Percentiles rank a stretch among this genome's conserved stretches.
Evolutionary conservation across 2,797 vertebrate genomes (phyloP).

Genomic region (Varecia variegata): DNA sequence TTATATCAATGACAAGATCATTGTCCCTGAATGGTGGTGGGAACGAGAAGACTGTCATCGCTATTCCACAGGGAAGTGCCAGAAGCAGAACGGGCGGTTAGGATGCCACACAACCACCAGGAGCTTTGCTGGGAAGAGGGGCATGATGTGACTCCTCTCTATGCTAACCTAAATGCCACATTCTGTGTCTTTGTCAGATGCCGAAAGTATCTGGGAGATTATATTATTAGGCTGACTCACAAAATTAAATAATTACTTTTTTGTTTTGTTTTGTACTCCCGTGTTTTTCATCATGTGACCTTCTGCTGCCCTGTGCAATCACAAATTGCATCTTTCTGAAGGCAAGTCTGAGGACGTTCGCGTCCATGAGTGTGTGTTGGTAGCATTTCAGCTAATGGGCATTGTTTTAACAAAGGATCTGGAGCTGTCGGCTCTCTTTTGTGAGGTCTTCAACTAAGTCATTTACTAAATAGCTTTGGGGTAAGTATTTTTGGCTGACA

Average conservation of each 20-base stretch:
- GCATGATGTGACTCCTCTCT: neutral
- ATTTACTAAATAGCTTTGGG: neutral
- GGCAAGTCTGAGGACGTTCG: neutral
- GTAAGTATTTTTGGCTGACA: neutral
- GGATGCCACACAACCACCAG: neutral
- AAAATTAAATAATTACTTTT: constrained; percentile 53
- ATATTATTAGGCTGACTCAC: constrained; percentile 33
- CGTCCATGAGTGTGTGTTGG: neutral
- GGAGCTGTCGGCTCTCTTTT: neutral
- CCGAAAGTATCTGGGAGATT: neutral
- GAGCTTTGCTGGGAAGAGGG: neutral
- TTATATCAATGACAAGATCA: neutral
- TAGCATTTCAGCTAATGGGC: neutral
- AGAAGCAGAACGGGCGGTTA: neutral
- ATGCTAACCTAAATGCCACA: neutral
- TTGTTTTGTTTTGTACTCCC: constrained; percentile 33
- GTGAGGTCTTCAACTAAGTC: neutral
- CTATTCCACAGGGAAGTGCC: neutral
- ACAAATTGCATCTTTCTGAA: constrained; percentile 16
- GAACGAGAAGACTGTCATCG: neutral
- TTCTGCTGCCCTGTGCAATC: neutral
- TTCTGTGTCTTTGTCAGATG: neutral
- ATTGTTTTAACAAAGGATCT: neutral
- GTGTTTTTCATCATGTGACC: neutral
- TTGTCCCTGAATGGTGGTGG: neutral